These are phyloP conservation scores for Theristicus caerulescens DNA, from an alignment of 2,113 vertebrate species.

Conservation along the genomic window DNA sequence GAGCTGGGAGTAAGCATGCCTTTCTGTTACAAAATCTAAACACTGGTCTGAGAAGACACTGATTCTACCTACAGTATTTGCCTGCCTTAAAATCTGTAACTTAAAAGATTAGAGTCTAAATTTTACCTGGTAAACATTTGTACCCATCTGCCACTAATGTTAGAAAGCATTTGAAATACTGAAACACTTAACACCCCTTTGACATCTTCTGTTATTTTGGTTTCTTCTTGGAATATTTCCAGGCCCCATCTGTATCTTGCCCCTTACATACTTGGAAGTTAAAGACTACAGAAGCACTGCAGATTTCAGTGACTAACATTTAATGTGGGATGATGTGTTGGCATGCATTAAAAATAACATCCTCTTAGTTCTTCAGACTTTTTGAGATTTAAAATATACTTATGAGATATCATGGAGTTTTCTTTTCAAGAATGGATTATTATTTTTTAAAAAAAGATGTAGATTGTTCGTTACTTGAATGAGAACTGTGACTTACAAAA, in stretches of 20 bases:
- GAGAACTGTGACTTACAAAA: not conserved
- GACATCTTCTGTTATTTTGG: not conserved
- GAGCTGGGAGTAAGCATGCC: not conserved
- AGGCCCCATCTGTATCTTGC: slow-evolving; percentile 7
- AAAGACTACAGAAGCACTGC: not conserved
- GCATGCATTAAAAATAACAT: slow-evolving; percentile 46
- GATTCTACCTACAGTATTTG: not conserved
- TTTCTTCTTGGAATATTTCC: not conserved
- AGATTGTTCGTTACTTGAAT: not conserved
- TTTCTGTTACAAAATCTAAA: not conserved
- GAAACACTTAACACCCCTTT: not conserved
- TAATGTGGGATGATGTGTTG: slow-evolving; percentile 36
- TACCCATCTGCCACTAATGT: not conserved
- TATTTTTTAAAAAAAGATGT: not conserved
- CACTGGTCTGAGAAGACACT: not conserved
- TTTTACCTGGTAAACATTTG: not conserved
- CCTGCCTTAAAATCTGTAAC: not conserved
- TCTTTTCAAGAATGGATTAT: not conserved
- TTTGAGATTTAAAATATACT: not conserved
- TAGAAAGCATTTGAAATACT: not conserved
- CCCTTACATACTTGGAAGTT: not conserved
- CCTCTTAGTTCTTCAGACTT: not conserved
- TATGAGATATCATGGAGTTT: not conserved
- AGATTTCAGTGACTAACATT: slow-evolving; percentile 24
- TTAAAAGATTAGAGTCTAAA: not conserved